Conservation (phyloP, 1,140 invertebrate genomes). For the Vanessa atalanta region DNA sequence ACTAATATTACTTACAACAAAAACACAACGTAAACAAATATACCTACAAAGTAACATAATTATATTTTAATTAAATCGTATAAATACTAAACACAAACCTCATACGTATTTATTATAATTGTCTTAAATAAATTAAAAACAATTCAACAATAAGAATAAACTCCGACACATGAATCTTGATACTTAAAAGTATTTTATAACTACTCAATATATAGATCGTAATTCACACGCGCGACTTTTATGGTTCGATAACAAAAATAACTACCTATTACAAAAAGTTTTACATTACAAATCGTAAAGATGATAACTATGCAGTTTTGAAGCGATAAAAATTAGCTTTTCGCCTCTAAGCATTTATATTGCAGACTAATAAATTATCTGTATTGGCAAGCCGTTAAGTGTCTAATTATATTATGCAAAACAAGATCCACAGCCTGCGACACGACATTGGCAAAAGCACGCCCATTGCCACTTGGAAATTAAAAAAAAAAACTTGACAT, state of each 20-base stretch:
- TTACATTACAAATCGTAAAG: conserved; percentile 34
- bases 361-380: conserved; percentile 35
- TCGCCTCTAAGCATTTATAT: conserved; percentile 31
- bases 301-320: conserved; percentile 19
- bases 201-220: conserved; percentile 16
- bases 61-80: neutral
- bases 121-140: neutral
- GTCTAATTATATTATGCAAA: conserved; percentile 36
- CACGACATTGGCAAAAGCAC: conserved; percentile 22
- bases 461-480: conserved; percentile 12
- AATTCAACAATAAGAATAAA: conserved; percentile 11
- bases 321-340: conserved; percentile 33
- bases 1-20: neutral
- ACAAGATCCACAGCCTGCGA: conserved; percentile 22
- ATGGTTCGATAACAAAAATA: conserved; percentile 31
- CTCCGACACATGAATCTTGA: conserved; percentile 1
- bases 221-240: conserved; percentile 27
- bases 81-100: neutral
- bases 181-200: conserved; percentile 24
- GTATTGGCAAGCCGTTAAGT: conserved; percentile 34
- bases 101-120: neutral
- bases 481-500: conserved; percentile 20
- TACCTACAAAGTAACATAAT: neutral
- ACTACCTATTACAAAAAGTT: conserved; percentile 10
- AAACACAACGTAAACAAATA: neutral